These are phyloP conservation scores for Eurois occulta DNA, from an alignment of 2,888 invertebrate genomes.

Conservation along the genomic window DNA sequence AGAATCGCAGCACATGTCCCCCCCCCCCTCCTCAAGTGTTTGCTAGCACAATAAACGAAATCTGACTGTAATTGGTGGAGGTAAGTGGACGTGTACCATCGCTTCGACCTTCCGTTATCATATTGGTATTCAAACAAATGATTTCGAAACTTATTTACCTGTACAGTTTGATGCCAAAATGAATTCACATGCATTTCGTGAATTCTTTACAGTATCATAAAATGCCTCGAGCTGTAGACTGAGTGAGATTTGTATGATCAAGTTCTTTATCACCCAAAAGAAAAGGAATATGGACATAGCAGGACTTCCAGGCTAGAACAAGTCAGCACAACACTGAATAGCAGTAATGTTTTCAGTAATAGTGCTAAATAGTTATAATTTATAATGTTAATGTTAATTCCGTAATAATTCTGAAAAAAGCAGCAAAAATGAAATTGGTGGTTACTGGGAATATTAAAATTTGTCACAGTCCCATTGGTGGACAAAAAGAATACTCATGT, in stretches of 20 bases:
- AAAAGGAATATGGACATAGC: background rate
- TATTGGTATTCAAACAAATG: background rate
- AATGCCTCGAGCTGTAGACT: conserved; percentile 3
- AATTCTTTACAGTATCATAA: background rate
- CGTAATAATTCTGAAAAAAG: background rate
- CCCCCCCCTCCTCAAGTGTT: conserved; percentile 4
- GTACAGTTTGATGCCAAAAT: conserved; percentile 9
- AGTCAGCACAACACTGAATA: background rate
- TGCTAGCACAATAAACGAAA: no score
- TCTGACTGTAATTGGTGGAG: no score
- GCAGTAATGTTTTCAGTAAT: background rate
- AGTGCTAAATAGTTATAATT: background rate
- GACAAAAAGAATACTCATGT: no score
- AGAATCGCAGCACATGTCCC: no score
- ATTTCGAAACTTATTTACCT: background rate
- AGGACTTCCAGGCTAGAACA: background rate
- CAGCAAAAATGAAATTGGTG: background rate
- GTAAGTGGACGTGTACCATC: no score
- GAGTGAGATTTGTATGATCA: background rate
- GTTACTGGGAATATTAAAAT: no score
- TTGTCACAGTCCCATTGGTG: no score
- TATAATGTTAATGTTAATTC: background rate
- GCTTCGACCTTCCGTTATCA: no score
- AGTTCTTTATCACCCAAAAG: background rate
- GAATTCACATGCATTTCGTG: conserved; percentile 1